Percentiles rank a stretch among this genome's conserved stretches.
These are phyloP conservation scores for Drosophila bifasciata DNA, from an alignment of 1,140 invertebrate species.

Conservation along the genomic window DNA sequence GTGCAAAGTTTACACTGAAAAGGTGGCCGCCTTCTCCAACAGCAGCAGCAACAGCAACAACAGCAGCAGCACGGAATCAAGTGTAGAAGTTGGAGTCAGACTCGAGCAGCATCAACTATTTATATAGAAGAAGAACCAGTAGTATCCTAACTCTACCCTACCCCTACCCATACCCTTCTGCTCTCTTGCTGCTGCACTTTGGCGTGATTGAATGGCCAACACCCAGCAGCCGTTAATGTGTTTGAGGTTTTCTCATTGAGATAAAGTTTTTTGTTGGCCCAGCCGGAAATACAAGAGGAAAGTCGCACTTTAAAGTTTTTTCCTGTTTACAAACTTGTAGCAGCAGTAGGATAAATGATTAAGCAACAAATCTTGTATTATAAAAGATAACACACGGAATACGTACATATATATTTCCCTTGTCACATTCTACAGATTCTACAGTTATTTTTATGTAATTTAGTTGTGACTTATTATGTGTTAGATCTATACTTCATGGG, in stretches of 20 bases:
- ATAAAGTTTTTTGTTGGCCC: slow-evolving; percentile 50
- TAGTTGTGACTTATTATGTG: neutral
- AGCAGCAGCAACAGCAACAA: slow-evolving; percentile 2
- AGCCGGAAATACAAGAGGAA: slow-evolving; percentile 33
- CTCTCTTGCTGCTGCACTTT: slow-evolving; percentile 47
- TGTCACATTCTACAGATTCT: neutral
- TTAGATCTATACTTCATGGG: neutral
- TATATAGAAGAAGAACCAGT: slow-evolving; percentile 58
- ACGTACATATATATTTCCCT: neutral
- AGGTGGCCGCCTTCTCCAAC: slow-evolving; percentile 28
- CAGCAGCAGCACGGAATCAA: slow-evolving; percentile 5
- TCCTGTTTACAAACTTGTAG: neutral
- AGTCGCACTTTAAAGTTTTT: slow-evolving; percentile 46
- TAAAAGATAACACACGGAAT: neutral
- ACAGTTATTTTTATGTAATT: slow-evolving; percentile 1
- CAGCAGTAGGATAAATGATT: too few relatives aligned
- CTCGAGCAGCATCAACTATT: slow-evolving; percentile 61
- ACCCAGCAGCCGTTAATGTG: slow-evolving; percentile 52
- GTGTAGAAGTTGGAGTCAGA: slow-evolving; percentile 18
- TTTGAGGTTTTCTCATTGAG: slow-evolving; percentile 38
- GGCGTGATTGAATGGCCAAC: slow-evolving; percentile 66
- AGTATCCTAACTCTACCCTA: too few relatives aligned
- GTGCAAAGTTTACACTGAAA: slow-evolving; percentile 63
- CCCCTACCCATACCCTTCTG: too few relatives aligned
- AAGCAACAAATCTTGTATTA: too few relatives aligned